These are phyloP conservation scores for Hyles euphorbiae DNA, from an alignment of 1,140 invertebrate species.

Conservation along the genomic window DNA sequence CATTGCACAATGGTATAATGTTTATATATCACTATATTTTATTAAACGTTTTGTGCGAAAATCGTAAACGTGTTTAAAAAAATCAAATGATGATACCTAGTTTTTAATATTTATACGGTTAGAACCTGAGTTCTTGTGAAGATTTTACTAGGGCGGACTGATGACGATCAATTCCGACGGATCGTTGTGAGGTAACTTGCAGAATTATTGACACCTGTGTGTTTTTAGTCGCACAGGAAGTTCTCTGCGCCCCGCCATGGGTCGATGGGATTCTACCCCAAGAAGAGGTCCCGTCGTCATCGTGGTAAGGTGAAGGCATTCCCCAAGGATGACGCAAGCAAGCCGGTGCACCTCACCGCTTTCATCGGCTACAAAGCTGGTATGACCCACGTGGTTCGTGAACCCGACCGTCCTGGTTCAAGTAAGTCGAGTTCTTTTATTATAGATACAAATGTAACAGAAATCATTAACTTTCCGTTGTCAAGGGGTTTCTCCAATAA, in stretches of 20 bases:
- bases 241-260: slow-evolving; percentile 99
- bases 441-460: too few species aligned
- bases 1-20: too few species aligned
- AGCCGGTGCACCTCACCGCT: slow-evolving; percentile 98
- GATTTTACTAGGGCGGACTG: slow-evolving; percentile 73
- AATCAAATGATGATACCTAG: slow-evolving; percentile 55
- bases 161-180: slow-evolving; percentile 16
- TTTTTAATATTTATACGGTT: slow-evolving; percentile 59
- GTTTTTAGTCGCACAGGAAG: slow-evolving; percentile 97
- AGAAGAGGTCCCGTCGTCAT: slow-evolving; percentile 96
- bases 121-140: slow-evolving; percentile 70
- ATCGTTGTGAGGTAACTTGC: neutral
- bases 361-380: slow-evolving; percentile 99
- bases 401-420: slow-evolving; percentile 99
- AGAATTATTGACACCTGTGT: slow-evolving; percentile 12
- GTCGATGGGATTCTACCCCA: slow-evolving; percentile 99
- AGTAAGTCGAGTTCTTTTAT: slow-evolving; percentile 82
- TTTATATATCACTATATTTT: too few species aligned
- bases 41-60: too few species aligned
- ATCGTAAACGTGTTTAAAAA: too few species aligned
- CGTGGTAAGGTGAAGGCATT: slow-evolving; percentile 99
- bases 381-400: slow-evolving; percentile 99
- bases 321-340: slow-evolving; percentile 97
- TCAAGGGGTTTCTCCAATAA: too few species aligned
- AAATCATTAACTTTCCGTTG: too few species aligned